Evolutionary conservation across 2,888 invertebrate species (phyloP).

Genomic region (Lutraria lutraria): DNA sequence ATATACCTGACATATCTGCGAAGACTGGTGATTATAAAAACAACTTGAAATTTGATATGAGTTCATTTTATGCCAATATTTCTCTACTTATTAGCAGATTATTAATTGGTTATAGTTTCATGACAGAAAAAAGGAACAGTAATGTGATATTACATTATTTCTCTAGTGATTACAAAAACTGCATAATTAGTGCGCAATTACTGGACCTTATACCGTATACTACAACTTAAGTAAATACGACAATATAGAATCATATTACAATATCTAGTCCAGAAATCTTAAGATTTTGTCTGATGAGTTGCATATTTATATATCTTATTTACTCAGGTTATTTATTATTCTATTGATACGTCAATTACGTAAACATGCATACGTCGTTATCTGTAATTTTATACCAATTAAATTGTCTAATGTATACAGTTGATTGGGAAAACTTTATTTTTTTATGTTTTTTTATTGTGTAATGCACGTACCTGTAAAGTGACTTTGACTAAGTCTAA

Average conservation of each 20-base stretch:
- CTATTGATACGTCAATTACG: background rate
- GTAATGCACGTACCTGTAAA: too few relatives aligned
- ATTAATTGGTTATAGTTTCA: background rate
- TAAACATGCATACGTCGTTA: background rate
- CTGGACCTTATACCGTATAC: background rate
- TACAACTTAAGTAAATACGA: background rate
- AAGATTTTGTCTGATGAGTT: background rate
- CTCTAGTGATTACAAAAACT: background rate
- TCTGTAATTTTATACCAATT: background rate
- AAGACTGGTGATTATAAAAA: background rate
- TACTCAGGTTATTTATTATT: background rate
- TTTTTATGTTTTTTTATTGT: too few relatives aligned
- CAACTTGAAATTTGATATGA: background rate
- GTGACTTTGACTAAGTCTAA: too few relatives aligned
- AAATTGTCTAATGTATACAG: too few relatives aligned
- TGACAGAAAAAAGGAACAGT: background rate
- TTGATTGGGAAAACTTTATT: too few relatives aligned
- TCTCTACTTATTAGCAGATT: background rate
- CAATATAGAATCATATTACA: background rate
- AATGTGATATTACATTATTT: background rate
- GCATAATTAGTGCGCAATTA: background rate
- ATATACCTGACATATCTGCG: too few relatives aligned
- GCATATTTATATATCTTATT: background rate
- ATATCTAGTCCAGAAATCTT: background rate
- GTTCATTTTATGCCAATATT: background rate